A percentile compares a stretch with the other conserved stretches of the same genome.
phyloP scores from a whole-genome alignment of 2,797 vertebrate genomes.

The Poliocrania exsul region DNA sequence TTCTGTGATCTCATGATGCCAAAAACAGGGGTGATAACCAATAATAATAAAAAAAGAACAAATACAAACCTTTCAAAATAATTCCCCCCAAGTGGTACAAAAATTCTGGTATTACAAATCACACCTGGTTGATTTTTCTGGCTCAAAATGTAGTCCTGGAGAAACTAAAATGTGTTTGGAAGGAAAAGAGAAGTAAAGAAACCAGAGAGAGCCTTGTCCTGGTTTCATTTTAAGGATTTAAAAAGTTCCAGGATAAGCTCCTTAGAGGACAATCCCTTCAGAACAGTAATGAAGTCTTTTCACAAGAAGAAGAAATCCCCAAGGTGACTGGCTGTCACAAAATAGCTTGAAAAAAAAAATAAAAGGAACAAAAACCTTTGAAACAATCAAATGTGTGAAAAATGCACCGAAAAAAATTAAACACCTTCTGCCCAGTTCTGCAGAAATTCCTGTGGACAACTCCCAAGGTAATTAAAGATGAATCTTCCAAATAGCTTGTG shows the following conservation, averaged over 20 bases:
- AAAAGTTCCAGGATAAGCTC: not conserved
- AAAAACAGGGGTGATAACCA: not conserved
- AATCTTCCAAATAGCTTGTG: not conserved
- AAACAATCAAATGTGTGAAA: not conserved
- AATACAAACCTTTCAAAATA: not conserved
- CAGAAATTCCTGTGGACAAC: not conserved
- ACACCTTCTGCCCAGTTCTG: not conserved
- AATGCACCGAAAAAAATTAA: not conserved
- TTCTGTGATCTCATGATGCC: not conserved
- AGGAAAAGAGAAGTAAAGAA: not conserved
- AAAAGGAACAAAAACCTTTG: not conserved
- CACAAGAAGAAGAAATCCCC: not conserved
- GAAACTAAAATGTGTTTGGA: not conserved
- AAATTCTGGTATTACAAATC: not conserved
- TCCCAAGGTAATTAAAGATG: not conserved
- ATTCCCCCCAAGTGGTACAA: not conserved
- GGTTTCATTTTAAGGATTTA: conserved; percentile 14
- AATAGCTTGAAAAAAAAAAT: not conserved
- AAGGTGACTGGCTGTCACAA: conserved; percentile 1
- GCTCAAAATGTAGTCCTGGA: not conserved
- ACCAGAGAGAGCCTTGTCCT: not conserved
- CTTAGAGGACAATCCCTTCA: conserved; percentile 1
- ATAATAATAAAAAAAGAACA: not conserved
- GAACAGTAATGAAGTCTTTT: not conserved
- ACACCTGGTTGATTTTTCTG: not conserved